phyloP scores from a whole-genome alignment of 2,888 invertebrate species.

The Nemurella pictetii region DNA sequence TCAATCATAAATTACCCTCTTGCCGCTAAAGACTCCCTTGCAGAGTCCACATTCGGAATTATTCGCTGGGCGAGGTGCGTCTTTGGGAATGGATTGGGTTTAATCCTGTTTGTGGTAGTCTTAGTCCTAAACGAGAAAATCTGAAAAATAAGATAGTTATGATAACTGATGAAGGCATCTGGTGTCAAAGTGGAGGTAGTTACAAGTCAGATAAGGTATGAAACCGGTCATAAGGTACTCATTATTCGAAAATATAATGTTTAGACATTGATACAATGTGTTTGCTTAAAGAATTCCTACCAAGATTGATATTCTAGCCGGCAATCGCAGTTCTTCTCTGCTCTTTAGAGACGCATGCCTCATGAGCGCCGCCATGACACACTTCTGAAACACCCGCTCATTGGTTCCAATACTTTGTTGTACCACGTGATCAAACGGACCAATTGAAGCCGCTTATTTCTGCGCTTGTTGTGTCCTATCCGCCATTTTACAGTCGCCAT shows the following conservation, averaged over 20 bases:
- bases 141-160: neutral
- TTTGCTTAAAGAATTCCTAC: neutral
- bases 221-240: no score
- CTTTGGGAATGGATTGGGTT: neutral
- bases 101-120: neutral
- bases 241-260: no score
- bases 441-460: slow-evolving; percentile 54
- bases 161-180: no score
- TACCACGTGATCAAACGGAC: slow-evolving; percentile 49
- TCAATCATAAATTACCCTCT: slow-evolving; percentile 63
- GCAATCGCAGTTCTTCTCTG: slow-evolving; percentile 32
- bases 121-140: neutral
- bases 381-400: slow-evolving; percentile 11
- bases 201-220: no score
- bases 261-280: no score
- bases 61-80: neutral
- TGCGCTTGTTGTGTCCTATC: slow-evolving; percentile 81
- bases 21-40: slow-evolving; percentile 66
- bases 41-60: slow-evolving; percentile 52
- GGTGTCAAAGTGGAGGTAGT: neutral
- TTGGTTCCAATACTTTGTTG: slow-evolving; percentile 32
- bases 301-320: slow-evolving; percentile 16
- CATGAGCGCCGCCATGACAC: slow-evolving; percentile 64
- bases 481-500: slow-evolving; percentile 93
- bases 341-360: slow-evolving; percentile 55